Evolutionary conservation across 2,888 invertebrate genomes (phyloP).

Genomic region (Caradrina kadenii): DNA sequence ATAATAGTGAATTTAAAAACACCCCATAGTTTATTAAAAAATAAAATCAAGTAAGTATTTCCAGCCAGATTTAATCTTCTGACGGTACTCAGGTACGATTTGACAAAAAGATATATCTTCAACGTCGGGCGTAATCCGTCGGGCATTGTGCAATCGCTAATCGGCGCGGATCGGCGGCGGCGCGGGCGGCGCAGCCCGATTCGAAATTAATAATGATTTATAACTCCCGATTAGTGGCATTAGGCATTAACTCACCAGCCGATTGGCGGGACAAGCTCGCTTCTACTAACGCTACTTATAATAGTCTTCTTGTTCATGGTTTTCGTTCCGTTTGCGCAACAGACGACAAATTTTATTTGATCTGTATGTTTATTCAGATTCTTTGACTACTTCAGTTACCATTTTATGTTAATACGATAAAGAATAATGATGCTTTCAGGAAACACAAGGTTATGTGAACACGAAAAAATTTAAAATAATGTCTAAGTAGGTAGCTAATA

Average conservation of each 20-base stretch:
- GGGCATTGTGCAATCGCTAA: constrained; percentile 89
- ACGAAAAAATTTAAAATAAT: constrained; percentile 32
- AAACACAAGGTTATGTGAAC: constrained; percentile 45
- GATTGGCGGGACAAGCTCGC: constrained; percentile 67
- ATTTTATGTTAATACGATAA: constrained; percentile 41
- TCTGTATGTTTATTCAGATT: constrained; percentile 24
- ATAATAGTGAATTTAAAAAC: no score
- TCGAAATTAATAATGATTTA: constrained; percentile 90
- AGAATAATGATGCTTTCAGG: constrained; percentile 47
- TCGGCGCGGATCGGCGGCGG: constrained; percentile 84
- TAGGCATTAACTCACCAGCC: constrained; percentile 79
- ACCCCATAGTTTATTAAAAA: no score
- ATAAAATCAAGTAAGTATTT: constrained; percentile 23
- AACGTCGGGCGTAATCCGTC: constrained; percentile 85
- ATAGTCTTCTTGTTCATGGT: constrained; percentile 34
- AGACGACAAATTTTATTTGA: constrained; percentile 20
- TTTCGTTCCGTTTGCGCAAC: constrained; percentile 46
- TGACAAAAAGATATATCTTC: constrained; percentile 89
- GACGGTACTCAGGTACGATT: constrained; percentile 86
- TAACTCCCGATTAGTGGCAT: constrained; percentile 87
- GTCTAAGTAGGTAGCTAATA: constrained; percentile 49
- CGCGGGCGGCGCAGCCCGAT: constrained; percentile 70
- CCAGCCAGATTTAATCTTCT: constrained; percentile 57
- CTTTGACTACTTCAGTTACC: constrained; percentile 27
- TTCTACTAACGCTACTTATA: constrained; percentile 54